Evolutionary conservation across 2,888 invertebrate species (phyloP), one percentile per base, ranked within the genome.

Genomic region (Philereme transversata): DNA sequence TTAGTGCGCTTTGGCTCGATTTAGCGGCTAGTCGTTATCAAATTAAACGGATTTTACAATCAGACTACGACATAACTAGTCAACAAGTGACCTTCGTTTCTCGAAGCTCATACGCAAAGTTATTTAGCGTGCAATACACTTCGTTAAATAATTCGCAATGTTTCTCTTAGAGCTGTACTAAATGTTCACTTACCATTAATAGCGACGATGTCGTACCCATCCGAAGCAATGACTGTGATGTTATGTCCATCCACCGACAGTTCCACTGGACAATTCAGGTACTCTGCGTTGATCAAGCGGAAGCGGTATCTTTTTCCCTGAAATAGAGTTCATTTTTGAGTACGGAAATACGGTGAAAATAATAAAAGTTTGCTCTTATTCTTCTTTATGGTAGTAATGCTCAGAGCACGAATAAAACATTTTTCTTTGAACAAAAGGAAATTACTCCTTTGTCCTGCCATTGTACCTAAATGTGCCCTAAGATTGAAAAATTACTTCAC

Each of bases 201-300:
- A 0, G 96, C 94, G 68, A 94, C 89, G 54, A 96, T 82, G 70
- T 96, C 94, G 62, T 92, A 93, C 4, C 96, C 96, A 82, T 96
- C 96, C 5, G 94, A 93, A 61, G 94, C 94, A 51, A 96, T 94
- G 7, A 96, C 91, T 0, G 88, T 92, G 54, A 96, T 77, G 0
- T 93, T 95, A 77, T 96, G 96, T 80, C 95, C 94, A 73, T 96
- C 96, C 8, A 96, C 88, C 0, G 96, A 95, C 57, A 96, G 78
- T 73, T 95, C 94, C 62, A 96, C 94, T 0, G 96, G 96, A 71
- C 96, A 96, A 77, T 96, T 96, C 22, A 96, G 86, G 71, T 96
- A 95, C 68, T 95, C 96, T 1, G 96, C 95, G 72, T 96, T 96
- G 65, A 96, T 94, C 33, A 96, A 73, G 49, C 96, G 90, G 72